Evolutionary conservation across 2,888 invertebrate species (phyloP), one percentile per base, ranked within the genome.

Genomic region (Vanessa cardui): DNA sequence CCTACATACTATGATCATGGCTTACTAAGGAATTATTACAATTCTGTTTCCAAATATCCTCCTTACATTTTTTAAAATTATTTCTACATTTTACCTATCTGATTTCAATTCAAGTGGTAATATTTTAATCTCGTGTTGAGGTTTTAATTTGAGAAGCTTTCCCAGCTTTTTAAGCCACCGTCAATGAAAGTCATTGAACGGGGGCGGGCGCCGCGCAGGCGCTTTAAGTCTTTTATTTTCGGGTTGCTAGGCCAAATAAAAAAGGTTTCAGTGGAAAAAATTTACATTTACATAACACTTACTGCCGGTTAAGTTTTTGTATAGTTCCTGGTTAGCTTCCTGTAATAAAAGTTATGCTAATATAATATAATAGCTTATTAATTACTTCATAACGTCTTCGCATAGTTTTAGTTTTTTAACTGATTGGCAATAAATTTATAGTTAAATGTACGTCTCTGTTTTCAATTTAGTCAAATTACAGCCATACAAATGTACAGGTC

Each of bases 151-250:
- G 66, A 62, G 73, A 78, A 78, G 76, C 74, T 77, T 64, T 69
- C 66, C 70, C 76, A 76, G 72, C 73, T 74, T 71, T 73, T 68
- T 58, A 61, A 74, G 73, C 72, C 78, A 79, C 78, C 81, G 80
- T 80, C 80, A 79, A 84, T 74, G 75, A 77, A 76, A 75, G 83
- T 84, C 89, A 90, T 89, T 88, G 90, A 91, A 83, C 89, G 90
- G 81, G 87, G 85, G 86, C 85, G 85, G 86, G 80, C 76, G 81
- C 82, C 81, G 81, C 89, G 90, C 90, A 86, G 86, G 90, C 90
- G 89, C 75, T 67, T 62, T 68, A 46, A 58, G 71, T 73, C 72
- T 78, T 75, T 76, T 72, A 74, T 74, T 81, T 67, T 67, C 54
- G 80, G 71, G 80, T 80, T 79, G 75, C 79, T 69, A 74, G 73